Evolutionary conservation across 2,113 vertebrate species (phyloP), one percentile per base, ranked within the genome.

Genomic region (Aegithalos caudatus): DNA sequence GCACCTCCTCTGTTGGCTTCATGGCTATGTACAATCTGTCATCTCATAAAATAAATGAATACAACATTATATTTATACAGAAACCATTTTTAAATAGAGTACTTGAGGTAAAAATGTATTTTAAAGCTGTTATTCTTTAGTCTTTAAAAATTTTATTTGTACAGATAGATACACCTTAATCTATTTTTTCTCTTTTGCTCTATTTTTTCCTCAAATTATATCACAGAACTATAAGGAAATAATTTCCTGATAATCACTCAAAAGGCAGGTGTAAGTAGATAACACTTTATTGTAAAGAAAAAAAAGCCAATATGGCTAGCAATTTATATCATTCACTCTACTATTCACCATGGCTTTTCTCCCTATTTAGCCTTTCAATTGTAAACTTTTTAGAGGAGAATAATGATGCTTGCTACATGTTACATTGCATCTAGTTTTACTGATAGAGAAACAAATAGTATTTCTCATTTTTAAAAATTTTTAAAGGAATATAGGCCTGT

Each of bases 1-100:
- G 97, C 38, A 97, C 95, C 9, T 99, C 98, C 81, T 99, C 99
- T 70, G 99, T 99, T 76, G 99, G 98, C 87, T 99, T 99, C 99
- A 99, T 99, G 71, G 99, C 98, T 31, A 99, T 98, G 86, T 99
- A 99, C 51, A 99, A 94, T 58, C 97, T 98, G 72, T 99, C 98
- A 91, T 98, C 99, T 99, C 31, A 90, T 18, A 40, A 24, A 86
- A 85, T 13, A 70, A 72, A 90, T 38, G n/a, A 85, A 17, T 25
- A 60, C 19, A 67, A 86, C 6, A 91, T 35, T 84, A 45, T 37
- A 87, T 76, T 57, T 86, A 62, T 38, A 70, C 4, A 80, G 40
- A 85, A 70, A 31, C 4, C 20, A 66, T 69, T 50, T 78, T 20
- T 64, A 42, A 64, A 81, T 13, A 42, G 14, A 77, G 13, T 54